Evolutionary conservation across 2,113 vertebrate genomes (phyloP), one percentile per base, ranked within the genome.

Genomic region (Heliornis fulica): DNA sequence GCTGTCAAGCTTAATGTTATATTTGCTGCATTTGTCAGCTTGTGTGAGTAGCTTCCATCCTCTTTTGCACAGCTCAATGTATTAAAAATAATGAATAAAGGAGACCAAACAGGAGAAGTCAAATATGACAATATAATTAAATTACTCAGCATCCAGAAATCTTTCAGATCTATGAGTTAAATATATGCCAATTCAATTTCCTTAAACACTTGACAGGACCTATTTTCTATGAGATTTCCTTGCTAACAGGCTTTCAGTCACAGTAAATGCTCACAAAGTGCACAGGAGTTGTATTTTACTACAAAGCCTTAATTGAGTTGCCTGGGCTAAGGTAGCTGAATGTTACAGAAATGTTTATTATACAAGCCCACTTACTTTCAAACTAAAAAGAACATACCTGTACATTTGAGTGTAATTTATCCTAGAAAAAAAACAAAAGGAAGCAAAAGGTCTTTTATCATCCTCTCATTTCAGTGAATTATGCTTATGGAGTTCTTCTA

Each of bases 271-370:
- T 96, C 89, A 90, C 90, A 85, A 97, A 97, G 94, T 96, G 87
- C 90, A 93, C 46, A 86, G 93, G 96, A 97, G 94, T 96, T 97
- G 95, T 96, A 97, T 97, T 98, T 98, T 97, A 97, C 96, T 59
- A 25, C 84, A 79, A 32, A 87, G 88, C 29, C 77, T 93, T 98
- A 98, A 98, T 96, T 97, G 97, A 98, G 97, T 96, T 98, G 96
- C 97, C 98, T 94, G 64, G 75, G 92, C 89, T 97, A 97, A 97
- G 97, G 94, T 41, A 97, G 93, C 90, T 36, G 87, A 95, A 95
- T 89, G 94, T 89, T 97, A 97, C 77, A 93, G 95, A 97, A 97
- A 97, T 97, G 97, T 98, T 98, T 98, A 97, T 97, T 97, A 96
- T 94, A 98, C 93, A 97, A 97, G 90, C 83, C 90, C 95, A 96